These are phyloP conservation scores for Sphaeramia orbicularis DNA, from an alignment of 2,797 vertebrate genomes.

Conservation along the genomic window DNA sequence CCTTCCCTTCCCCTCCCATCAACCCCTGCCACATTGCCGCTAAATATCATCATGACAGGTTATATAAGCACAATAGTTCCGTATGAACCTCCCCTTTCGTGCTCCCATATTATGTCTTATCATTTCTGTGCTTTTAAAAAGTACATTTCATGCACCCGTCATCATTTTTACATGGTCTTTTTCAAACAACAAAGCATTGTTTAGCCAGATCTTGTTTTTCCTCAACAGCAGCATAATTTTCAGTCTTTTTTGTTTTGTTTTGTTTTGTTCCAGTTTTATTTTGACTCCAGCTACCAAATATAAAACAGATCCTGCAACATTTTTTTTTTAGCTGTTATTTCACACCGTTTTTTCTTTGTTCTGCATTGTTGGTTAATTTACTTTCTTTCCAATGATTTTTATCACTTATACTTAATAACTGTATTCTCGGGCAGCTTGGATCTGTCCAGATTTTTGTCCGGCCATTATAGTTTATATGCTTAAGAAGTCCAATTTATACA, in stretches of 20 bases:
- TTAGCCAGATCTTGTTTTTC: slow-evolving; percentile 13
- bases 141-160: slow-evolving; percentile 24
- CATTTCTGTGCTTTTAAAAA: slow-evolving; percentile 32
- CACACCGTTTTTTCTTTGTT: slow-evolving; percentile 1
- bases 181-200: slow-evolving; percentile 9
- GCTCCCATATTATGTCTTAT: slow-evolving; percentile 30
- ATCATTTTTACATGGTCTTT: slow-evolving; percentile 26
- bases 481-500: slow-evolving; percentile 55
- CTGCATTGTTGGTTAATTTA: slow-evolving; percentile 7
- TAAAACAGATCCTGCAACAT: slow-evolving; percentile 4
- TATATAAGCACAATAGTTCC: slow-evolving; percentile 68
- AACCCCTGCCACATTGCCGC: slow-evolving; percentile 63
- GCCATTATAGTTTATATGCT: slow-evolving; percentile 46
- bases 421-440: slow-evolving; percentile 40
- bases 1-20: slow-evolving; percentile 58
- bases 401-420: slow-evolving; percentile 38
- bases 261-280: slow-evolving; percentile 19
- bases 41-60: slow-evolving; percentile 78
- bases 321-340: slow-evolving; percentile 5
- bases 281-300: slow-evolving; percentile 13
- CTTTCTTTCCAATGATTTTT: slow-evolving; percentile 10
- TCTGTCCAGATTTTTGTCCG: slow-evolving; percentile 52
- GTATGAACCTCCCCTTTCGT: slow-evolving; percentile 40
- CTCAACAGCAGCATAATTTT: slow-evolving; percentile 21
- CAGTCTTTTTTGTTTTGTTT: background rate